Percentiles rank a stretch among this genome's conserved stretches.
Evolutionary conservation across 2,113 vertebrate genomes (phyloP).

Genomic region (Sinosuthora webbiana): DNA sequence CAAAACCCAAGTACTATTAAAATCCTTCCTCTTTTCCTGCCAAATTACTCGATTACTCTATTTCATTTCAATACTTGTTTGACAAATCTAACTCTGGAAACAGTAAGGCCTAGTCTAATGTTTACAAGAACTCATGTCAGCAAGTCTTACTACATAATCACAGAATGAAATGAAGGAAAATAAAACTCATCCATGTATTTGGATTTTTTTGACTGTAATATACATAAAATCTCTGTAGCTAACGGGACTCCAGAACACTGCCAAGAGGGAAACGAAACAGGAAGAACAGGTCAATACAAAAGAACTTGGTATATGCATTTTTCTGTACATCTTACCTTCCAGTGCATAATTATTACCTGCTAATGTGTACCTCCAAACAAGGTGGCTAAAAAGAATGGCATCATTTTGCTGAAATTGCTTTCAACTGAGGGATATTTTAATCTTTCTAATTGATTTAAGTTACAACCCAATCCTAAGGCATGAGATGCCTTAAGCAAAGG

Average conservation of each 20-base stretch:
- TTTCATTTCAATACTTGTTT: conserved; percentile 9
- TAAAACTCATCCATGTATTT: background rate
- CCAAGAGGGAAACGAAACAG: background rate
- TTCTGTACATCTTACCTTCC: background rate
- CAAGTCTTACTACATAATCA: background rate
- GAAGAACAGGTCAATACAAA: background rate
- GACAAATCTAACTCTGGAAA: background rate
- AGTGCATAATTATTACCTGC: background rate
- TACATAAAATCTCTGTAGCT: background rate
- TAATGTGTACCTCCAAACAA: background rate
- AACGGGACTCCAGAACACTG: background rate
- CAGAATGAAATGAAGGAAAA: background rate
- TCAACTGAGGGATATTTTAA: background rate
- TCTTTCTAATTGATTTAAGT: conserved; percentile 4
- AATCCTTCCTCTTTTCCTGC: background rate
- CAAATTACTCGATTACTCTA: background rate
- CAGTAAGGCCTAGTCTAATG: background rate
- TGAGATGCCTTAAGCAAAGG: background rate
- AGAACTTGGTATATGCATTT: background rate
- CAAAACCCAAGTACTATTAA: background rate
- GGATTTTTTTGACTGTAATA: background rate
- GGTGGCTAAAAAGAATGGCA: background rate
- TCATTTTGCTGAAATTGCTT: background rate
- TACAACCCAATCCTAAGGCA: background rate
- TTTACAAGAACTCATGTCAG: background rate